These are phyloP conservation scores for Noctua comes DNA, from an alignment of 2,888 invertebrate species.

Conservation along the genomic window DNA sequence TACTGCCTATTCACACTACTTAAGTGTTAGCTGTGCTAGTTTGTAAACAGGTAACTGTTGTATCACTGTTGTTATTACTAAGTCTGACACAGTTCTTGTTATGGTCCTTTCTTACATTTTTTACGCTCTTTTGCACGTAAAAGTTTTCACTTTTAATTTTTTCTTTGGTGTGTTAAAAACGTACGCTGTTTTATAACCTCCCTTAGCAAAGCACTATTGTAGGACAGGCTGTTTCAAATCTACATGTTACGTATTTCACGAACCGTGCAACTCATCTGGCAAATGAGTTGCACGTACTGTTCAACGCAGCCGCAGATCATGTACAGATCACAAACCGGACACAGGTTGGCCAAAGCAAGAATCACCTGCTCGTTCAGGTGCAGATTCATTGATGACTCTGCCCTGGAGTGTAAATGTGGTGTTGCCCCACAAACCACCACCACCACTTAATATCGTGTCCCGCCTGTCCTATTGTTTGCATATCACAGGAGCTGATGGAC, in stretches of 20 bases:
- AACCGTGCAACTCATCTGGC: background rate
- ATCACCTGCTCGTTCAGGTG: background rate
- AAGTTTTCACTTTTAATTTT: background rate
- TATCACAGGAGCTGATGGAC: background rate
- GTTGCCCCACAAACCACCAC: too few species aligned
- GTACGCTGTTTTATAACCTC: background rate
- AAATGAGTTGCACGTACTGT: too few species aligned
- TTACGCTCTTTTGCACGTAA: background rate
- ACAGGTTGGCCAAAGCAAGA: background rate
- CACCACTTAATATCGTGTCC: background rate
- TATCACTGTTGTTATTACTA: background rate
- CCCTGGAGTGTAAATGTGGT: background rate
- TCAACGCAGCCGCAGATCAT: background rate
- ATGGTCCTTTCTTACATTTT: background rate
- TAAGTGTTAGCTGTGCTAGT: conserved; percentile 18
- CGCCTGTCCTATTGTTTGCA: background rate
- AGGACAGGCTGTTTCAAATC: background rate
- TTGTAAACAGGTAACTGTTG: conserved; percentile 21
- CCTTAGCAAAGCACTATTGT: background rate
- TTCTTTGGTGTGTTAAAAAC: background rate
- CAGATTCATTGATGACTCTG: background rate
- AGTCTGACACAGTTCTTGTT: background rate
- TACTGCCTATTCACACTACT: conserved; percentile 12
- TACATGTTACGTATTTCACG: background rate
- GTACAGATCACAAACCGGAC: too few species aligned